Evolutionary conservation across 2,113 vertebrate genomes (phyloP).

Genomic region (Sterrhoptilus dennistouni): DNA sequence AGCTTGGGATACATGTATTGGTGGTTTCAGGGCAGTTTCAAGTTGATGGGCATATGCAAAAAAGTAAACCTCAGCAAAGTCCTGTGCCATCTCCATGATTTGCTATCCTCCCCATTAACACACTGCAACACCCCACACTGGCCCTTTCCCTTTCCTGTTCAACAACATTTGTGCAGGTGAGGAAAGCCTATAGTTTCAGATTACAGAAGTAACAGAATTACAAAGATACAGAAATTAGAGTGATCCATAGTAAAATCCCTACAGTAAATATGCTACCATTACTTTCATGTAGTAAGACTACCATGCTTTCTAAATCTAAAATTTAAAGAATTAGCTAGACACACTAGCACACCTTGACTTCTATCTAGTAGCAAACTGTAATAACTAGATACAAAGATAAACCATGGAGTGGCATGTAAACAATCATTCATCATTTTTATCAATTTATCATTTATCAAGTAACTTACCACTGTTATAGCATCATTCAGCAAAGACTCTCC

Average conservation of each 20-base stretch:
- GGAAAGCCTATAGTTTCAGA: not conserved
- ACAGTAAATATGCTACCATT: not conserved
- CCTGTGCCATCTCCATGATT: not conserved
- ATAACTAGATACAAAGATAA: not conserved
- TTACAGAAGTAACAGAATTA: not conserved
- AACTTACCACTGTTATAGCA: constrained; percentile 96
- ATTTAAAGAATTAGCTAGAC: not conserved
- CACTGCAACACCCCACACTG: not conserved
- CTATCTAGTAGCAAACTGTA: not conserved
- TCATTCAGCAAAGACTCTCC: constrained; percentile 97
- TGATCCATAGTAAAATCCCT: not conserved
- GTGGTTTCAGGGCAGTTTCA: not conserved
- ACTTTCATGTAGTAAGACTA: not conserved
- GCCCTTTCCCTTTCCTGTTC: not conserved
- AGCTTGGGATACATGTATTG: not conserved
- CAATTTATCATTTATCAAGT: not conserved
- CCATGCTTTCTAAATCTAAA: not conserved
- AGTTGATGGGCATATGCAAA: not conserved
- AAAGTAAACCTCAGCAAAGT: not conserved
- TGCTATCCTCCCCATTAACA: not conserved
- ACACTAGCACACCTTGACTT: not conserved
- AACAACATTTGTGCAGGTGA: not conserved
- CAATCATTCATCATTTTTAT: not conserved
- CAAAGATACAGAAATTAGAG: not conserved
- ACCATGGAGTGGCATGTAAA: not conserved